Percentiles rank a stretch among this genome's conserved stretches.
Evolutionary conservation across 2,797 vertebrate genomes (phyloP).

Genomic region (Anableps anableps): DNA sequence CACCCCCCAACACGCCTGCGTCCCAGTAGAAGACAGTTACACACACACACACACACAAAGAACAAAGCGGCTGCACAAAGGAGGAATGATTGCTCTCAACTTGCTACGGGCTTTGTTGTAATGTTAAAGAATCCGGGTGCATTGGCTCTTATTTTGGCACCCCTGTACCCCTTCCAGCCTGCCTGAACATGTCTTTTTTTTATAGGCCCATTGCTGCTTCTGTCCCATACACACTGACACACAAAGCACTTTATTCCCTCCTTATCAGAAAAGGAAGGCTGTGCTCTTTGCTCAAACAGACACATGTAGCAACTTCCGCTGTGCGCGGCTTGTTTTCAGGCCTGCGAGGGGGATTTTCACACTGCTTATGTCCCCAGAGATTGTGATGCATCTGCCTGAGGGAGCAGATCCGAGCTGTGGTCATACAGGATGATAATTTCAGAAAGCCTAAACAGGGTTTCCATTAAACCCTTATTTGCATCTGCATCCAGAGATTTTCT

Average conservation of each 20-base stretch:
- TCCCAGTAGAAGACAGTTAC: conserved; percentile 45
- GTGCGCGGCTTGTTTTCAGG: conserved; percentile 70
- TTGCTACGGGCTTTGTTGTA: conserved; percentile 58
- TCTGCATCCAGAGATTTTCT: neutral
- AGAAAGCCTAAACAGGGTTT: conserved; percentile 41
- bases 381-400: conserved; percentile 57
- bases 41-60: conserved; percentile 18
- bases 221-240: conserved; percentile 33
- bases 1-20: conserved; percentile 50
- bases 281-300: conserved; percentile 72
- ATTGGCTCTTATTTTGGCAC: conserved; percentile 62
- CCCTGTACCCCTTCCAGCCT: conserved; percentile 60
- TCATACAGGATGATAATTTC: conserved; percentile 39
- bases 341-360: conserved; percentile 71
- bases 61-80: conserved; percentile 56
- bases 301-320: conserved; percentile 79
- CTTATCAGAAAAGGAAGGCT: conserved; percentile 80
- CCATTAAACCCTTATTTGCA: neutral
- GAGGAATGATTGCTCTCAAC: conserved; percentile 66
- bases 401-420: conserved; percentile 57
- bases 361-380: conserved; percentile 69
- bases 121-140: conserved; percentile 70
- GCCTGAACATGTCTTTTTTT: conserved; percentile 66
- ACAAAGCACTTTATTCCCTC: conserved; percentile 57
- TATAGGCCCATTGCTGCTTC: conserved; percentile 51